phyloP scores from a whole-genome alignment of 2,888 invertebrate species.

The Bombylius major region DNA sequence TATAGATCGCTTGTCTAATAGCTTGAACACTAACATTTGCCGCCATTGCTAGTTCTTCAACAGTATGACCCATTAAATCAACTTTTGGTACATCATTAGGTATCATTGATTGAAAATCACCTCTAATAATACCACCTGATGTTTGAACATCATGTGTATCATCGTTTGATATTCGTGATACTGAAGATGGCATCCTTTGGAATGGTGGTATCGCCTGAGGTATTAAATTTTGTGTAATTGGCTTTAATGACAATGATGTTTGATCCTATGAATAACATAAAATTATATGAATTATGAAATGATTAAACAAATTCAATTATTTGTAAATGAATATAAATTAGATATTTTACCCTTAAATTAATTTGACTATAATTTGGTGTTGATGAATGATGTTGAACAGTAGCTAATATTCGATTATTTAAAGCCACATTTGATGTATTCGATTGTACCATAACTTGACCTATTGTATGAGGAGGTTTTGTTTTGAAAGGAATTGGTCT shows the following conservation, averaged over 20 bases:
- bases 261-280: background rate
- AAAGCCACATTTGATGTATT: conserved; percentile 16
- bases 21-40: conserved; percentile 69
- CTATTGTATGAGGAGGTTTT: conserved; percentile 1
- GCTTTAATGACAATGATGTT: conserved; percentile 1
- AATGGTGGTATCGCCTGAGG: conserved; percentile 38
- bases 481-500: conserved; percentile 57
- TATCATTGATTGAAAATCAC: conserved; percentile 19
- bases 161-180: conserved; percentile 43
- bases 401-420: conserved; percentile 39
- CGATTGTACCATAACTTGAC: conserved; percentile 22
- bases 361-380: background rate
- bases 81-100: conserved; percentile 20
- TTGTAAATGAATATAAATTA: too few species aligned
- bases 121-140: background rate
- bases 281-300: too few species aligned
- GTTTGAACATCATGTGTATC: conserved; percentile 24
- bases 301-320: too few species aligned
- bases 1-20: conserved; percentile 59
- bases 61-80: conserved; percentile 37
- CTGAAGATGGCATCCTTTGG: conserved; percentile 42
- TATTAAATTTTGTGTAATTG: conserved; percentile 31
- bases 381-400: conserved; percentile 31
- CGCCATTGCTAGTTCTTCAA: conserved; percentile 47
- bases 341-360: background rate